Evolutionary conservation across 2,797 vertebrate genomes (phyloP), one percentile per base, ranked within the genome.

Genomic region (Oceanodroma leucorhoa): DNA sequence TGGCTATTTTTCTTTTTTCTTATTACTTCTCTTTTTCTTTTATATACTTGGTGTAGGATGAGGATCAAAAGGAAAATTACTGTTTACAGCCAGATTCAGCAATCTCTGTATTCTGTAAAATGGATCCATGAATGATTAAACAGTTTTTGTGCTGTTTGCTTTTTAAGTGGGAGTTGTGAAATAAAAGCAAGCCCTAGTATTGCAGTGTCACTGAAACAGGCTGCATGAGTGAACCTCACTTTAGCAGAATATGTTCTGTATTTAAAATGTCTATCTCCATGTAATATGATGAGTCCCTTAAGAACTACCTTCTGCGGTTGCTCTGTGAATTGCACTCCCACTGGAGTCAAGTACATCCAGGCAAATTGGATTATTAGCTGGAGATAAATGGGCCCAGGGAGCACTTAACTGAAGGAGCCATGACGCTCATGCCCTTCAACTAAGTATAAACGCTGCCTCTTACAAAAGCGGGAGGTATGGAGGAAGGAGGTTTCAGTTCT

Each of bases 281-380:
- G 94, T 89, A 95, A 96, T 84, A 24, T n/a, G 87, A 96, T 88
- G 81, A 95, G 72, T 90, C 90, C 81, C 86, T 91, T 80, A 88
- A 94, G 89, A 93, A 16, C 67, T 67, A 12, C n/a, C 73, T 89
- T 79, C 73, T 75, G 51, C n/a, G 61, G 64, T 80, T 90, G 75
- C 67, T 86, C 71, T 88, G 66, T 71, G 84, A 87, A 77, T 94
- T 96, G 85, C 17, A 4, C 69, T 96, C 75, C 92, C 58, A 43
- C 38, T 88, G 81, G 83, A 94, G 82, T 82, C 70, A 82, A 88
- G 54, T 23, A 88, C 34, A 81, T 84, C 40, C 64, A 81, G 91
- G 82, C 43, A 95, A 96, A 92, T 50, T 91, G 62, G 77, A 89
- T 94, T 80, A 84, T 90, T 94, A 95, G 67, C 84, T 87, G 50